Conservation (phyloP, 2,888 invertebrate genomes). For the Slavum lentiscoides region DNA sequence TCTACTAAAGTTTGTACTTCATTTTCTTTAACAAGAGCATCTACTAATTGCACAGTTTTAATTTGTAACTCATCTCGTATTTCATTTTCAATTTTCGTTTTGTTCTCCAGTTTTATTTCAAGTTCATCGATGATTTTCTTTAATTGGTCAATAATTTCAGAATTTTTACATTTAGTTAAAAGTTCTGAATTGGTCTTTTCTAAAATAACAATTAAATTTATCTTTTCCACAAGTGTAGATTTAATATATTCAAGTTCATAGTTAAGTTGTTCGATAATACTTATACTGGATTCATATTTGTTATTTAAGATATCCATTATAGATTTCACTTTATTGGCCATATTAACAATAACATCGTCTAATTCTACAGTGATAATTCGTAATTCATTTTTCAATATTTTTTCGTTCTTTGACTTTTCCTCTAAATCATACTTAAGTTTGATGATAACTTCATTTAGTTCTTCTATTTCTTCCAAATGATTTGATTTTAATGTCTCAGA, state of each 20-base stretch:
- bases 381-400: slow-evolving; percentile 11
- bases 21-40: slow-evolving; percentile 16
- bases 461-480: background rate
- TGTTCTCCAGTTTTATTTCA: background rate
- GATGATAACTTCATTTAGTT: background rate
- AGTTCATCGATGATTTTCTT: slow-evolving; percentile 13
- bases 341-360: background rate
- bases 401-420: slow-evolving; percentile 2
- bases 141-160: background rate
- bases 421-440: slow-evolving; percentile 13
- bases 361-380: background rate
- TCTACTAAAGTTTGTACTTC: background rate
- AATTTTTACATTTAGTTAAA: background rate
- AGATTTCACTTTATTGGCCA: background rate
- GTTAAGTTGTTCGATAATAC: slow-evolving; percentile 20
- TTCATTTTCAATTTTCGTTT: slow-evolving; percentile 21
- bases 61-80: slow-evolving; percentile 14
- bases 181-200: slow-evolving; percentile 31
- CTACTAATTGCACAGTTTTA: background rate
- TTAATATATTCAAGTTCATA: background rate
- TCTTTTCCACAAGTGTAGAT: slow-evolving; percentile 16
- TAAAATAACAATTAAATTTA: background rate
- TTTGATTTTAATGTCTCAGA: background rate
- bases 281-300: background rate
- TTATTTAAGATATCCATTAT: background rate